phyloP scores from a whole-genome alignment of 2,797 vertebrate species.

The Glyptemys insculpta region DNA sequence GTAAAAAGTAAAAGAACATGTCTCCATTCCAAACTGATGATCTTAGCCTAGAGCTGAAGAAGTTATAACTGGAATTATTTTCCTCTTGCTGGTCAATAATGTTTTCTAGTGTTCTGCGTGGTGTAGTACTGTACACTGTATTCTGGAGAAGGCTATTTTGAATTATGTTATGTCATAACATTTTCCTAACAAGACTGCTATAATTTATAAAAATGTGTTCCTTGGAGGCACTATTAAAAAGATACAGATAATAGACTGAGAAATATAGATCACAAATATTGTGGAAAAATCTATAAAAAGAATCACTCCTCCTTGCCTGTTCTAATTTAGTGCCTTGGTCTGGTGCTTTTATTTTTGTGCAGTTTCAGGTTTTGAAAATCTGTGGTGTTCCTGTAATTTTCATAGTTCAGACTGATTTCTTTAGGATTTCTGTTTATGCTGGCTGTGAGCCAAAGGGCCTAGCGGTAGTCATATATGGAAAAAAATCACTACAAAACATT shows the following conservation, averaged over 20 bases:
- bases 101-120: slow-evolving; percentile 27
- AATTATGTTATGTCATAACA: slow-evolving; percentile 39
- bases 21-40: slow-evolving; percentile 42
- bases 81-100: background rate
- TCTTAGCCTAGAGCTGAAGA: slow-evolving; percentile 35
- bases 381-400: slow-evolving; percentile 1
- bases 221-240: slow-evolving; percentile 47
- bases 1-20: slow-evolving; percentile 45
- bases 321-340: slow-evolving; percentile 44
- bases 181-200: slow-evolving; percentile 20
- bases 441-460: slow-evolving; percentile 67
- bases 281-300: slow-evolving; percentile 50
- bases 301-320: slow-evolving; percentile 13
- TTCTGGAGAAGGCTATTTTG: slow-evolving; percentile 65
- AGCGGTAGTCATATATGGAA: slow-evolving; percentile 73
- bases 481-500: slow-evolving; percentile 58
- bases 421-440: slow-evolving; percentile 74
- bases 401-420: slow-evolving; percentile 70
- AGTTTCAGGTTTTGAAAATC: slow-evolving; percentile 27
- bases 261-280: slow-evolving; percentile 35
- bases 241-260: slow-evolving; percentile 6
- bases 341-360: slow-evolving; percentile 54
- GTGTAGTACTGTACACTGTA: slow-evolving; percentile 3
- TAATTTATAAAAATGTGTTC: slow-evolving; percentile 39
- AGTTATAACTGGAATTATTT: background rate